Conservation (phyloP, 2,888 invertebrate species). For the Torymus texanus region DNA sequence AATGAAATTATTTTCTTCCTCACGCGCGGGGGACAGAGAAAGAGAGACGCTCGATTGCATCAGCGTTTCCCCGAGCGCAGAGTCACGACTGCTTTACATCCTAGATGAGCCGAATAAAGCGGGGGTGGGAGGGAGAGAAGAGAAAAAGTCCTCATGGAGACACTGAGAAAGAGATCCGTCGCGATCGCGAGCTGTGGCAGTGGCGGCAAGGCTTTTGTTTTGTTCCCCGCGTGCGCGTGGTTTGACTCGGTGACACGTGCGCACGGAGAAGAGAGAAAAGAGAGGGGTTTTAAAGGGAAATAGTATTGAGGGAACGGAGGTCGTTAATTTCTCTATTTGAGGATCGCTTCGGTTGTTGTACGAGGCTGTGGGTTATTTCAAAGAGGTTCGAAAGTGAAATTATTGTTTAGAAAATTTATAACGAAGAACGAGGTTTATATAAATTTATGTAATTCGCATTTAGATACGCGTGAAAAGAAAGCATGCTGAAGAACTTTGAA, state of each 20-base stretch:
- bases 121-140: not conserved
- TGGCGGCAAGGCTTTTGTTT: slow-evolving; percentile 27
- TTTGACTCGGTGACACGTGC: too few species aligned
- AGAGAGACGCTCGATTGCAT: slow-evolving; percentile 53
- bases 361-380: too few species aligned
- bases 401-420: too few species aligned
- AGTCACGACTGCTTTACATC: slow-evolving; percentile 51
- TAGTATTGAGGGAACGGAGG: not conserved
- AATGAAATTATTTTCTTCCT: slow-evolving; percentile 55
- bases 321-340: slow-evolving; percentile 5
- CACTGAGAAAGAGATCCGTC: slow-evolving; percentile 26
- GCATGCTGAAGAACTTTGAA: too few species aligned
- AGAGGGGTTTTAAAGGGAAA: not conserved
- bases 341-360: too few species aligned
- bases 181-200: slow-evolving; percentile 16
- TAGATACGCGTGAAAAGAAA: too few species aligned
- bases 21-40: not conserved
- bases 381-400: too few species aligned
- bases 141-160: slow-evolving; percentile 5
- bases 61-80: slow-evolving; percentile 42
- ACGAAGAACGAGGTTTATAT: too few species aligned
- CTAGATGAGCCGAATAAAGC: slow-evolving; percentile 32
- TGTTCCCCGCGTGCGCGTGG: not conserved
- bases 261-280: not conserved
- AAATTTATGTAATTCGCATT: too few species aligned